Evolutionary conservation across 1,140 invertebrate species (phyloP).

Genomic region (Nixonia krombeini): DNA sequence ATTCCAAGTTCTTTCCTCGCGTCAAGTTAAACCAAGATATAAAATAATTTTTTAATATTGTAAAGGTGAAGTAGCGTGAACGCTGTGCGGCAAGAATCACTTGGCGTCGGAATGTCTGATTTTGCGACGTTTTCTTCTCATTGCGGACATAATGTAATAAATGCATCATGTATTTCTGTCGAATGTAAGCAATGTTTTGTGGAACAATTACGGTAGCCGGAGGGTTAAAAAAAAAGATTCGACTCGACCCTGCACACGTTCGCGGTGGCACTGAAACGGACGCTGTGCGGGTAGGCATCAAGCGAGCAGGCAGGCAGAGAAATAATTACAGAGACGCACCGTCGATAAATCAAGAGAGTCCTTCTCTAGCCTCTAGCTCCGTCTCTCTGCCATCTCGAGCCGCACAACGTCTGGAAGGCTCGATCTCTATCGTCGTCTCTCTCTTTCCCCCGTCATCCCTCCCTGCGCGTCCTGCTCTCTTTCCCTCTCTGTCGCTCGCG

Average conservation of each 20-base stretch:
- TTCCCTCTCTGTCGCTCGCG: slow-evolving; percentile 10
- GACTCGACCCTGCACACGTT: slow-evolving; percentile 20
- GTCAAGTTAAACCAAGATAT: too few relatives aligned
- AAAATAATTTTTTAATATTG: too few relatives aligned
- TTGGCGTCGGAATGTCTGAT: slow-evolving; percentile 44
- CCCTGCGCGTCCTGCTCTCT: slow-evolving; percentile 6
- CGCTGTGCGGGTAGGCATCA: slow-evolving; percentile 22
- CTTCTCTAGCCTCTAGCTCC: slow-evolving; percentile 50
- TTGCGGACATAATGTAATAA: slow-evolving; percentile 40
- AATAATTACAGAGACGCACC: slow-evolving; percentile 71
- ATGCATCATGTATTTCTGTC: slow-evolving; percentile 36
- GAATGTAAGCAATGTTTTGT: slow-evolving; percentile 37
- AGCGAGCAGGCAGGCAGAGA: slow-evolving; percentile 39
- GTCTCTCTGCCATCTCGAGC: slow-evolving; percentile 49
- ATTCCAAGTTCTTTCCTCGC: too few relatives aligned
- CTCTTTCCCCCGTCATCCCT: slow-evolving; percentile 2
- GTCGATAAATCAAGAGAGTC: slow-evolving; percentile 69
- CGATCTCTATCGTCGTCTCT: slow-evolving; percentile 18
- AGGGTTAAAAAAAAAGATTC: slow-evolving; percentile 51
- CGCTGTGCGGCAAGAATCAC: slow-evolving; percentile 18
- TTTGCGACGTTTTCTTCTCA: slow-evolving; percentile 32
- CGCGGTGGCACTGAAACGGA: slow-evolving; percentile 29
- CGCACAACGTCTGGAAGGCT: slow-evolving; percentile 29
- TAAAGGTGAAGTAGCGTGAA: too few relatives aligned
- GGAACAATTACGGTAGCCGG: slow-evolving; percentile 64